These are phyloP conservation scores for Margaritifera margaritifera DNA, from an alignment of 2,888 invertebrate species.

Conservation along the genomic window DNA sequence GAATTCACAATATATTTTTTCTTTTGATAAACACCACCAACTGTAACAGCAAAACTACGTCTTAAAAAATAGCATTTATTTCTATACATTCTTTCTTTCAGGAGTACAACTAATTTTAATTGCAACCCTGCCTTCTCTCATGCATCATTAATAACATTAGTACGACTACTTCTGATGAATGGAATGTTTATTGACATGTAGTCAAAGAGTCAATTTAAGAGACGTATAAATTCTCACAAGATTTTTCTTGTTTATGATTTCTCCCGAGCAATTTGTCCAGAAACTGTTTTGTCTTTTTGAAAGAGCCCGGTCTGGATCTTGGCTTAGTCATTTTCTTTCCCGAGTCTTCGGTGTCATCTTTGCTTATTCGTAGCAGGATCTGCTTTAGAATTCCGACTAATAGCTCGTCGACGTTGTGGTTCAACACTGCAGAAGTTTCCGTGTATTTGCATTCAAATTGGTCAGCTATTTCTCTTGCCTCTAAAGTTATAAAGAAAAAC, in stretches of 20 bases:
- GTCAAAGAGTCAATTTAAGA: slow-evolving; percentile 6
- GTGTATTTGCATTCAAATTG: slow-evolving; percentile 88
- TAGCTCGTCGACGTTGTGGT: slow-evolving; percentile 96
- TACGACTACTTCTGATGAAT: too few relatives aligned
- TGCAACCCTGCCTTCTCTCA: too few relatives aligned
- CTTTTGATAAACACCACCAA: too few relatives aligned
- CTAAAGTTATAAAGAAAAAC: slow-evolving; percentile 32
- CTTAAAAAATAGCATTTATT: too few relatives aligned
- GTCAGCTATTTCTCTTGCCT: slow-evolving; percentile 46
- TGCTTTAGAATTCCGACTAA: slow-evolving; percentile 93
- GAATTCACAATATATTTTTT: too few relatives aligned
- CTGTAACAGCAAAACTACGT: too few relatives aligned
- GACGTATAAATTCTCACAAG: slow-evolving; percentile 30
- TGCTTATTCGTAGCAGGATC: slow-evolving; percentile 79
- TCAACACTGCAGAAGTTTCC: slow-evolving; percentile 96
- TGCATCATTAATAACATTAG: too few relatives aligned
- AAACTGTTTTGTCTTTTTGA: slow-evolving; percentile 12
- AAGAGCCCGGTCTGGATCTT: slow-evolving; percentile 1
- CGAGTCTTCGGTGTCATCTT: slow-evolving; percentile 73
- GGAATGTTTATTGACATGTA: too few relatives aligned
- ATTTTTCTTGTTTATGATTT: slow-evolving; percentile 23
- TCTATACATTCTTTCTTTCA: too few relatives aligned
- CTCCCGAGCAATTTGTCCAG: slow-evolving; percentile 15
- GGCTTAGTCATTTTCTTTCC: too few relatives aligned
- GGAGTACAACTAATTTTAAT: too few relatives aligned